Evolutionary conservation across 2,113 vertebrate species (phyloP).

Genomic region (Neotragus moschatus): DNA sequence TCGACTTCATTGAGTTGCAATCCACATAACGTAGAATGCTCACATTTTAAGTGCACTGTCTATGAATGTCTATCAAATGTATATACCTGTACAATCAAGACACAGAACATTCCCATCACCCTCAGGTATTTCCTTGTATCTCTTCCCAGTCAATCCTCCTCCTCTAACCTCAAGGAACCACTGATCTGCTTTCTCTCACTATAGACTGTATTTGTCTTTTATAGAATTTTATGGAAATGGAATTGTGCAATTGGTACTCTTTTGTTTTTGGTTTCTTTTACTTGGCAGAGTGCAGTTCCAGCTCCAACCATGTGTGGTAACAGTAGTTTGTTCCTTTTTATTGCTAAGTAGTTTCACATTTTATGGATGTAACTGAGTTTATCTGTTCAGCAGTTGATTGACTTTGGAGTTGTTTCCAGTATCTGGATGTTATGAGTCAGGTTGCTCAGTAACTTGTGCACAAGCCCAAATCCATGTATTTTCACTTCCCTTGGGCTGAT

Average conservation of each 20-base stretch:
- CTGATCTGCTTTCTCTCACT: background rate
- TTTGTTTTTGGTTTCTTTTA: background rate
- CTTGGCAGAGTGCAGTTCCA: background rate
- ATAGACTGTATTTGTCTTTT: background rate
- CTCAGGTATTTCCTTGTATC: background rate
- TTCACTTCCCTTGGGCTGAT: background rate
- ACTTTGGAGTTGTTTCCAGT: background rate
- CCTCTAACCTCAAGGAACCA: background rate
- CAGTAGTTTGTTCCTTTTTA: background rate
- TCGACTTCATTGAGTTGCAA: background rate
- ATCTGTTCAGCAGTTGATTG: background rate
- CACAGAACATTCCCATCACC: background rate
- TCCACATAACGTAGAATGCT: background rate
- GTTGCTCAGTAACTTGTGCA: background rate
- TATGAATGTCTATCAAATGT: background rate
- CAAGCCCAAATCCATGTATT: background rate
- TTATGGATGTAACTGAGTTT: background rate
- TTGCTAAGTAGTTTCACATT: background rate
- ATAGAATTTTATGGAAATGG: background rate
- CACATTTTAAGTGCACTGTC: background rate
- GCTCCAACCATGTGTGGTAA: background rate
- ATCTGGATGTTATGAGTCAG: background rate
- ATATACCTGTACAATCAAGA: background rate
- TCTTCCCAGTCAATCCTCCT: background rate
- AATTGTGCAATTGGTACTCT: background rate